These are phyloP conservation scores for Dynastes grantii DNA, from an alignment of 2,888 invertebrate genomes.

Conservation along the genomic window DNA sequence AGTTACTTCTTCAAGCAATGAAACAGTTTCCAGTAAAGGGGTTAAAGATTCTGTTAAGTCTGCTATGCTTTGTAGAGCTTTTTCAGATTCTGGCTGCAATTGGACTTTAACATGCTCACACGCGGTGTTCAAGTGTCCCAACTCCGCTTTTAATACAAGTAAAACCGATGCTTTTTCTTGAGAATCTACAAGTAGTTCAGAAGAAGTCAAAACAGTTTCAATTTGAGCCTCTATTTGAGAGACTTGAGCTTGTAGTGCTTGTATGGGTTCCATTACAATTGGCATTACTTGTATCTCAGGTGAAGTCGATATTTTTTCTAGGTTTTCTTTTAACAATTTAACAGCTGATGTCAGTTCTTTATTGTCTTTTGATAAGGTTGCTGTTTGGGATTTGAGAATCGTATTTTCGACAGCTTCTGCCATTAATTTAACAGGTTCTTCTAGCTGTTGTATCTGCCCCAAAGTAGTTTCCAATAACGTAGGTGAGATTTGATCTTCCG, in stretches of 20 bases:
- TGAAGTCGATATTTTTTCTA: background rate
- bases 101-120: conserved; percentile 39
- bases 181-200: background rate
- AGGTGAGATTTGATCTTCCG: conserved; percentile 1
- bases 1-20: conserved; percentile 33
- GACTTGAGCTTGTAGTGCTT: conserved; percentile 18
- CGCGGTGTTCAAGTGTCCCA: conserved; percentile 5
- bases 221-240: conserved; percentile 1
- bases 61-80: conserved; percentile 27
- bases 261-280: conserved; percentile 18
- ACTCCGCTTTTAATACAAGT: conserved; percentile 21
- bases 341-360: conserved; percentile 8
- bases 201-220: background rate
- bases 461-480: conserved; percentile 5
- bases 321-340: conserved; percentile 12
- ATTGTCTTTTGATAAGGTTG: background rate
- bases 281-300: background rate
- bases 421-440: conserved; percentile 34
- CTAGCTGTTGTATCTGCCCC: conserved; percentile 17
- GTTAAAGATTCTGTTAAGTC: conserved; percentile 33
- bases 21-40: conserved; percentile 39
- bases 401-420: conserved; percentile 5
- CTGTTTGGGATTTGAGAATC: background rate
- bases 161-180: background rate
- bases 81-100: conserved; percentile 23